Base-by-base conservation (phyloP, 2,797 vertebrate genomes). In the Cyclopterus lumpus region DNA sequence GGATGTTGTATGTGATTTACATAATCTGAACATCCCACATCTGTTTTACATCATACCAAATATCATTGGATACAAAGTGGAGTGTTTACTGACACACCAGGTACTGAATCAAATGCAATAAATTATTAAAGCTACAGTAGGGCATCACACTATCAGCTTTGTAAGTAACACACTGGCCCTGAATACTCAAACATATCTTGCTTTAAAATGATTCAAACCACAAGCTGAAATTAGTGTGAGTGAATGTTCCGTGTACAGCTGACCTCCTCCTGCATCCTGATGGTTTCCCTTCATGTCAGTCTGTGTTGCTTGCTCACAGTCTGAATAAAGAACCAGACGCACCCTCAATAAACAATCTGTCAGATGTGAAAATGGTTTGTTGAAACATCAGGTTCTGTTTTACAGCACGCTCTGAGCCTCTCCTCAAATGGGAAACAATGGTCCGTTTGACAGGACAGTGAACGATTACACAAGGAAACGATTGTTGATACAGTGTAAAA, bases 121-220 rank as follows among this genome's bases (percentile, higher is more conserved):
- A 30, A 86, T 73, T 63, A 84, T 81, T 84, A 67, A 87, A 32
- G 53, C 38, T 42, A 79, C 75, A 77, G 69, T 12, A 64, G 38
- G 38, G 18, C 55, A 49, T 69, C 53, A 58, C 28, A 44, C 57
- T 49, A 20, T 51, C 24, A 8, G 3, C 67, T 34, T 28, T 18
- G 7, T 58, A 38, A 53, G 65, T 46, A 74, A 51, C 42, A 28
- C 48, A 26, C 22, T n/a, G 48, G 44, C 22, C 32, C 51, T 54
- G 34, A 40, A 66, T 60, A 20, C 38, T 57, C 22, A 46, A 57
- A 49, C 12, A 11, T 9, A 8, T 36, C 36, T 28, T 62, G 38
- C 65, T 26, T 9, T 1, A 6, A 53, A 71, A 34, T 12, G 7
- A 46, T 55, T 53, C 46, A 38, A 75, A 54, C 32, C 5, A 30